Conservation (phyloP, 2,888 invertebrate species). For the Lutraria lutraria region DNA sequence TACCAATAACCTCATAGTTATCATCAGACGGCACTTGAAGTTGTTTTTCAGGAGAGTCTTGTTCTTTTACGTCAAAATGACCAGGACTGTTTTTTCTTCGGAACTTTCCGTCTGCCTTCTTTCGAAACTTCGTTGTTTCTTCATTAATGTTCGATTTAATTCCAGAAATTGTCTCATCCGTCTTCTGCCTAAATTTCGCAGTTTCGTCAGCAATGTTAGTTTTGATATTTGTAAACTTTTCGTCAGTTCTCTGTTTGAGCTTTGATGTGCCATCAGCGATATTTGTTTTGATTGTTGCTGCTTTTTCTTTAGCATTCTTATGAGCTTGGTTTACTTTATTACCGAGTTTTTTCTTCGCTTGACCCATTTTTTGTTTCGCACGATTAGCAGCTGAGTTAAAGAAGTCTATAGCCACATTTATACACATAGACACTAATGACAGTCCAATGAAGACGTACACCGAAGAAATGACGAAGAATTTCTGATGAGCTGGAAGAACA, state of each 20-base stretch:
- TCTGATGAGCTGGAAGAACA: constrained; percentile 94
- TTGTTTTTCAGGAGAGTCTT: neutral
- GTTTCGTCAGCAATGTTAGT: constrained; percentile 49
- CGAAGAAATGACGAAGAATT: constrained; percentile 96
- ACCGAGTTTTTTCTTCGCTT: constrained; percentile 67
- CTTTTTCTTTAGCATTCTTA: constrained; percentile 64
- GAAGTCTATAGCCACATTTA: constrained; percentile 92
- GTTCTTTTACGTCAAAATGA: neutral
- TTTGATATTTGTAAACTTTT: constrained; percentile 27
- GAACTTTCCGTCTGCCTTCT: constrained; percentile 46
- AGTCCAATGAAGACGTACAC: constrained; percentile 97
- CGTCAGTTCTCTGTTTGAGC: constrained; percentile 51
- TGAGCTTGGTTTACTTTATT: constrained; percentile 68
- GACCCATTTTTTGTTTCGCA: constrained; percentile 72
- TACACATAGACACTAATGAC: constrained; percentile 98
- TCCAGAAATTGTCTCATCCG: constrained; percentile 47
- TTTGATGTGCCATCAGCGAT: constrained; percentile 60
- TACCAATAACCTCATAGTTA: constrained; percentile 11
- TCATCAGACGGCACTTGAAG: neutral
- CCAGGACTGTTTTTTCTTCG: constrained; percentile 11
- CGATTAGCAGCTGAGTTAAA: constrained; percentile 75
- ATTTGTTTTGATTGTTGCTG: constrained; percentile 64
- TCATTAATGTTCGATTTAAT: constrained; percentile 44
- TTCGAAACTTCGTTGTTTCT: constrained; percentile 48
- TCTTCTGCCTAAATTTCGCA: constrained; percentile 51